phyloP scores from a whole-genome alignment of 2,113 vertebrate genomes.

The Chamaetylas fuelleborni region DNA sequence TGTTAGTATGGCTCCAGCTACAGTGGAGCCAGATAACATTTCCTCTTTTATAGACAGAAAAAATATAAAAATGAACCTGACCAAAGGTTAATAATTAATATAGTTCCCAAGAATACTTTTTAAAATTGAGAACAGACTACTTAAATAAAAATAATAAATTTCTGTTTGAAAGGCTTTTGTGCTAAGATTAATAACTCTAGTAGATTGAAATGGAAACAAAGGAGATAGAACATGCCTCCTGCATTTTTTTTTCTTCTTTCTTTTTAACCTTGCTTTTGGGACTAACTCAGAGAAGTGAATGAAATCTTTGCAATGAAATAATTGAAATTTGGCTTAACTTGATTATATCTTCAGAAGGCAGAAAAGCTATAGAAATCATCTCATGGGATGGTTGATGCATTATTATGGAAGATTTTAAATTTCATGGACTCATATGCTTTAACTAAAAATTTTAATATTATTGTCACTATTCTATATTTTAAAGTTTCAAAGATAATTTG shows the following conservation, averaged over 20 bases:
- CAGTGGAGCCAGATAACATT: not conserved
- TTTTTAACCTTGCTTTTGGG: not conserved
- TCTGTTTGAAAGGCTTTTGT: not conserved
- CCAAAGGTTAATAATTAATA: conserved; percentile 22
- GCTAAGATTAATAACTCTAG: not conserved
- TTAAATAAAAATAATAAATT: conserved; percentile 3
- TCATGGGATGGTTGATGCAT: not conserved
- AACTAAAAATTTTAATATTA: not conserved
- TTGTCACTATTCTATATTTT: not conserved
- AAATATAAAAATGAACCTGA: not conserved
- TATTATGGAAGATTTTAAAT: not conserved
- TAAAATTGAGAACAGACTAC: not conserved
- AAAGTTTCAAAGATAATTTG: not conserved
- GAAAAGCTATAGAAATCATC: not conserved
- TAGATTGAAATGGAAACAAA: conserved; percentile 5
- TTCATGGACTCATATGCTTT: not conserved
- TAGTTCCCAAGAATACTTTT: not conserved
- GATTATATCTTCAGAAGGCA: not conserved
- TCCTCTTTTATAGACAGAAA: not conserved
- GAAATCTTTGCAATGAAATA: not conserved
- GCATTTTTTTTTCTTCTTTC: not conserved
- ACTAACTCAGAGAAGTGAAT: not conserved
- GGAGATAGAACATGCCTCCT: not conserved
- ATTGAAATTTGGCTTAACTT: not conserved
- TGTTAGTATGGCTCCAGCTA: not conserved